phyloP scores from a whole-genome alignment of 2,113 vertebrate genomes.

The Phycodurus eques region DNA sequence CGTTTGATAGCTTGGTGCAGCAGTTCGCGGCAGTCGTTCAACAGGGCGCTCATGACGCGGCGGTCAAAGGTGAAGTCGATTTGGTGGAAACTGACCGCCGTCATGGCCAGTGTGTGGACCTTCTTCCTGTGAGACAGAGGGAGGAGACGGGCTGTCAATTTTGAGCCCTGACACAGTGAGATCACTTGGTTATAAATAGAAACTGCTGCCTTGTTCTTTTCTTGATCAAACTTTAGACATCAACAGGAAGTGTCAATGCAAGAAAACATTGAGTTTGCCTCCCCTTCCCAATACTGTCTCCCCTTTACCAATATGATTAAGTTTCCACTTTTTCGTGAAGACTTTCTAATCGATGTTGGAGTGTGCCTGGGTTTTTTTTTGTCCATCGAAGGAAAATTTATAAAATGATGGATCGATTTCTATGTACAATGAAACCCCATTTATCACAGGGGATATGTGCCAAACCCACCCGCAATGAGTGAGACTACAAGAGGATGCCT shows the following conservation, averaged over 20 bases:
- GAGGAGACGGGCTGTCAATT: slow-evolving; percentile 35
- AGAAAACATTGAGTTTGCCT: background rate
- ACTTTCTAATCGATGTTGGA: background rate
- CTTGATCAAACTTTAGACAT: slow-evolving; percentile 30
- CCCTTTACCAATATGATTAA: background rate
- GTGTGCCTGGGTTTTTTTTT: too few relatives aligned
- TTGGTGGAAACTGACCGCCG: slow-evolving; percentile 90
- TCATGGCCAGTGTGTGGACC: slow-evolving; percentile 91
- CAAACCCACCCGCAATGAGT: too few relatives aligned
- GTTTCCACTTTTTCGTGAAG: background rate
- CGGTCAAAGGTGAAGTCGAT: slow-evolving; percentile 98
- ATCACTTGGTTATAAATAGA: slow-evolving; percentile 50
- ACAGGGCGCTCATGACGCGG: slow-evolving; percentile 81
- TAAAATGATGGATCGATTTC: too few relatives aligned
- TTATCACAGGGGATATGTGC: too few relatives aligned
- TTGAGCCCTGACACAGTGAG: slow-evolving; percentile 31
- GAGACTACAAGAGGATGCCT: too few relatives aligned
- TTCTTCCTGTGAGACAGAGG: slow-evolving; percentile 71
- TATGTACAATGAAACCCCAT: too few relatives aligned
- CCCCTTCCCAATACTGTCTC: background rate
- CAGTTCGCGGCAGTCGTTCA: slow-evolving; percentile 88
- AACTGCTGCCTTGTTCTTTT: slow-evolving; percentile 53
- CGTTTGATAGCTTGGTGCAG: slow-evolving; percentile 87
- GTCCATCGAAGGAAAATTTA: too few relatives aligned
- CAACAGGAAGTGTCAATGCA: background rate